phyloP scores from a whole-genome alignment of 2,888 invertebrate species.

The Noctua fimbriata region DNA sequence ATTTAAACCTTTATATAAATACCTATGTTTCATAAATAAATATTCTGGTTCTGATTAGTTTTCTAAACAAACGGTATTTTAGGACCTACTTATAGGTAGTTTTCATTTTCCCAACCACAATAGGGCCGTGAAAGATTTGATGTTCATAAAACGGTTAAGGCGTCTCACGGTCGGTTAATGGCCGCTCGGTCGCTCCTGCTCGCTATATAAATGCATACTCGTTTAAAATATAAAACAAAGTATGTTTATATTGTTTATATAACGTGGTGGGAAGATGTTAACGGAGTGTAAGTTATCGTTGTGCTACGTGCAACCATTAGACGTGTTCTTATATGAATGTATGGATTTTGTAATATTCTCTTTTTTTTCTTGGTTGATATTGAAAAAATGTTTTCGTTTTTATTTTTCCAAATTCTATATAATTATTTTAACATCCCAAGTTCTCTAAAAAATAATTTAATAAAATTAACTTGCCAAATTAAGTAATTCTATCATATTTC shows the following conservation, averaged over 20 bases:
- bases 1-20: too few species aligned
- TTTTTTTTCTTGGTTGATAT: background rate
- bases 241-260: slow-evolving; percentile 60
- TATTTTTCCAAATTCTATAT: background rate
- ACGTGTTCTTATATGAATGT: slow-evolving; percentile 48
- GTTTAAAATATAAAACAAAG: slow-evolving; percentile 62
- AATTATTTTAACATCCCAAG: background rate
- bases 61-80: background rate
- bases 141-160: slow-evolving; percentile 54
- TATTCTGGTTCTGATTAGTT: too few species aligned
- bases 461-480: background rate
- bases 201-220: slow-evolving; percentile 48
- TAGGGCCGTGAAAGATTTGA: slow-evolving; percentile 54
- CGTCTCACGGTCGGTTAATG: slow-evolving; percentile 25
- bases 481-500: background rate
- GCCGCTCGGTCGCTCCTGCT: slow-evolving; percentile 21
- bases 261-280: slow-evolving; percentile 56
- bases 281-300: slow-evolving; percentile 63
- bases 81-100: background rate
- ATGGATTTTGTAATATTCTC: slow-evolving; percentile 42
- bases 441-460: background rate
- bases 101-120: slow-evolving; percentile 30
- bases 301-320: slow-evolving; percentile 55
- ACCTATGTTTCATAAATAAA: too few species aligned
- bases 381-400: slow-evolving; percentile 1